Conservation (phyloP, 2,888 invertebrate species). For the Aleiodes leptofemur region DNA sequence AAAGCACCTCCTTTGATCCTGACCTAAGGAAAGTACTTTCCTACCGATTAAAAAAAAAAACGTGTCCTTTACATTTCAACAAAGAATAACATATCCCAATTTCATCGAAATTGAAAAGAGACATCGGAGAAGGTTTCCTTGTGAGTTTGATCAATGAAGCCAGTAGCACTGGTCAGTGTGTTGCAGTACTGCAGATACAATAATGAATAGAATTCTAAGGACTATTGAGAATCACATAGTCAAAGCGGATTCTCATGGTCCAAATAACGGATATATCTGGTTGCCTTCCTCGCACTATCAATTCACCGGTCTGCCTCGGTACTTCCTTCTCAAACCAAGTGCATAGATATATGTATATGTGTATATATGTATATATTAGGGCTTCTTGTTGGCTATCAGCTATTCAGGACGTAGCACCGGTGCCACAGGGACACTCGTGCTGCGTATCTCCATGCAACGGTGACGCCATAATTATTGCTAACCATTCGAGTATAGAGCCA, state of each 20-base stretch:
- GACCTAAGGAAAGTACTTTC: too few species aligned
- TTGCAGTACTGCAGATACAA: neutral
- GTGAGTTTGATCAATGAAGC: conserved; percentile 7
- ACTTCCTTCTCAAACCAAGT: conserved; percentile 35
- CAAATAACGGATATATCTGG: conserved; percentile 48
- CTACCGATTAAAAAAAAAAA: too few species aligned
- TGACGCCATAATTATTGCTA: conserved; percentile 56
- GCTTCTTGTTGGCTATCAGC: conserved; percentile 40
- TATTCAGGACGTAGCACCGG: conserved; percentile 48
- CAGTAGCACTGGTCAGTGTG: neutral
- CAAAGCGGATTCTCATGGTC: conserved; percentile 35
- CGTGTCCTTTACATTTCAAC: too few species aligned
- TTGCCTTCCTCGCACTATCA: conserved; percentile 28
- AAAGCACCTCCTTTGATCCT: too few species aligned
- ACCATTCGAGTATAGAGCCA: conserved; percentile 53
- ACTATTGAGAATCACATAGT: conserved; percentile 38
- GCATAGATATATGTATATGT: conserved; percentile 13
- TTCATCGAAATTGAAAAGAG: too few species aligned
- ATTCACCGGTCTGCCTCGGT: conserved; percentile 23
- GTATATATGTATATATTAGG: conserved; percentile 31
- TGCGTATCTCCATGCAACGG: conserved; percentile 54
- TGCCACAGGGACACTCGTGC: conserved; percentile 47
- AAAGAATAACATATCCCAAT: too few species aligned
- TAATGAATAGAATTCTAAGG: conserved; percentile 22
- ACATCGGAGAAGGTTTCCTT: neutral